Evolutionary conservation across 30 jellyfish, hydroid and myxozoan species (phyloP), one percentile per base, ranked within the genome.

Genomic region (Haliclystus octoradiatus): DNA sequence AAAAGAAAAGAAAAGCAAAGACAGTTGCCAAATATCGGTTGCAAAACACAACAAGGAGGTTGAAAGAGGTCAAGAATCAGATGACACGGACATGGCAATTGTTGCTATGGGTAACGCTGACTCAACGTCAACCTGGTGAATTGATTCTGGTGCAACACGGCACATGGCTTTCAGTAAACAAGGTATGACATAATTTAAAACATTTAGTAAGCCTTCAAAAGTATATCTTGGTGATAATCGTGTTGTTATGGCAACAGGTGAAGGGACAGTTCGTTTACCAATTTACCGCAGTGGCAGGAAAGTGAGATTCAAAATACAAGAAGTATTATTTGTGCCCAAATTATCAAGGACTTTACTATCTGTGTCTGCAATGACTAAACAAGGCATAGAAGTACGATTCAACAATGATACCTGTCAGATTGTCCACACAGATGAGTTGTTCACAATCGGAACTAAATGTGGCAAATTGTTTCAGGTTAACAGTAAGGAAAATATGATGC

Each of bases 81-180:
- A n/a, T n/a, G 57, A 40, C 57, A 5, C 57, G 57, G 19, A 40
- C 14, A 40, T 19, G 9, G 57, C 14, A 40, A 40, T 9, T 19
- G 57, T 19, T 9, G 9, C 57, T 40, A 19, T 40, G 9, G 57
- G 14, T 19, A 19, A 40, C 19, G 19, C 57, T 40, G 57, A 19
- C 14, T 40, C 57, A 19, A 40, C 9, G 57, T 9, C 57, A 40
- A 19, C 9, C 57, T 5, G 14, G 9, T 9, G 57, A 5, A 5
- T 51, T 14, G 70, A 63, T 28, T 63, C 85, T 2, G 85, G 71
- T 64, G 85, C 79, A 7, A 62, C 78, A 7, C 78, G 64, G 62
- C 79, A 74, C 71, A 74, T 74, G 85, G 49, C 78, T 0, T 63
- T 67, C 31, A 50, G 51, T 1, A 62, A 64, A 65, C 57, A 34